phyloP scores from a whole-genome alignment of 2,113 vertebrate genomes.

The Sylvilagus bachmani region DNA sequence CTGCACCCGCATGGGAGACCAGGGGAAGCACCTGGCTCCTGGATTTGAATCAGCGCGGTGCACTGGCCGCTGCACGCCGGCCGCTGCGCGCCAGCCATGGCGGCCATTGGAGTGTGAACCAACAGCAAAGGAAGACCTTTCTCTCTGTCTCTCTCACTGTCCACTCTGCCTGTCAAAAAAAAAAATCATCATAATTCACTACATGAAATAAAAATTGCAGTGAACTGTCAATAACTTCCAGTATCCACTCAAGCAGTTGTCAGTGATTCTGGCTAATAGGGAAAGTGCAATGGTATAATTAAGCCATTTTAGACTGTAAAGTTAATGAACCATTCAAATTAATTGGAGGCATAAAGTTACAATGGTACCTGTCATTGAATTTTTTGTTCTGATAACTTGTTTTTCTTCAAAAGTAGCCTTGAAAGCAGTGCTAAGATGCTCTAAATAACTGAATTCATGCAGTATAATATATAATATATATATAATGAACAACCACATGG shows the following conservation, averaged over 20 bases:
- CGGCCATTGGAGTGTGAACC: too few relatives aligned
- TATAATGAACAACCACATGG: conserved; percentile 37
- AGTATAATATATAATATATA: too few relatives aligned
- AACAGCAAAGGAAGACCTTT: too few relatives aligned
- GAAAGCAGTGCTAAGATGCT: neutral
- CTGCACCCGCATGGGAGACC: too few relatives aligned
- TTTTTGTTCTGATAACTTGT: neutral
- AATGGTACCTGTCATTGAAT: neutral
- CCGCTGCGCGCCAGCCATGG: too few relatives aligned
- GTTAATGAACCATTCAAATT: conserved; percentile 59
- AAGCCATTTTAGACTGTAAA: neutral
- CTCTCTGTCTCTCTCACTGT: too few relatives aligned
- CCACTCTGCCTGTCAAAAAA: too few relatives aligned
- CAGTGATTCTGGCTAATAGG: neutral
- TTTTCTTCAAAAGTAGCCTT: conserved; percentile 39
- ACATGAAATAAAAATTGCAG: neutral
- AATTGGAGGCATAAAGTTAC: neutral
- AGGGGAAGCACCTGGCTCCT: too few relatives aligned
- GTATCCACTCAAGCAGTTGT: neutral
- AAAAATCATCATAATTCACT: neutral
- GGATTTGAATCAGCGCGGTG: too few relatives aligned
- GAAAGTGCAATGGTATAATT: conserved; percentile 15
- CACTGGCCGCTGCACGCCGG: too few relatives aligned
- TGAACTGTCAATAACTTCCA: neutral
- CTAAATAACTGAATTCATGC: neutral